phyloP scores from a whole-genome alignment of 2,797 vertebrate genomes.

The Remorina albescens region DNA sequence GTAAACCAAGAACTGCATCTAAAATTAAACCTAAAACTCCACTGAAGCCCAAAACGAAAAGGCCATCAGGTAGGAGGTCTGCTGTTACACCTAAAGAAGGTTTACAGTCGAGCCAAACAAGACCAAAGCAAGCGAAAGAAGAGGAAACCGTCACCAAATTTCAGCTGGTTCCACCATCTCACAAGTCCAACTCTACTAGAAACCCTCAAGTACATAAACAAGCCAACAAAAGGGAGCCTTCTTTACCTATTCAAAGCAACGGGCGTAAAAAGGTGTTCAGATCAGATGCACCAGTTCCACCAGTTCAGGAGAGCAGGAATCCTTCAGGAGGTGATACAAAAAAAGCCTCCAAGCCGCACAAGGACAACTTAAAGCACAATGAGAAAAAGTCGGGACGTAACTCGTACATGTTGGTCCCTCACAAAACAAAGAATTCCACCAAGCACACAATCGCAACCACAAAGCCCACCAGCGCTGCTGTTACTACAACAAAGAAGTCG shows the following conservation, averaged over 20 bases:
- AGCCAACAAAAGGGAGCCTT: conserved; percentile 45
- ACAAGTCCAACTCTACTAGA: conserved; percentile 43
- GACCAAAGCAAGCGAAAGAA: conserved; percentile 46
- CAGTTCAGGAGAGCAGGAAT: conserved; percentile 12
- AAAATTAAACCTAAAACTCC: conserved; percentile 45
- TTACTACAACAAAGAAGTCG: conserved; percentile 26
- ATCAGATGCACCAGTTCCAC: conserved; percentile 50
- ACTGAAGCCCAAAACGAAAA: conserved; percentile 49
- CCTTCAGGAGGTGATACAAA: conserved; percentile 26
- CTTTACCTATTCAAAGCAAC: conserved; percentile 24
- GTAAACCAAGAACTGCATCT: conserved; percentile 37
- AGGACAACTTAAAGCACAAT: conserved; percentile 27
- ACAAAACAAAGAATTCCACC: conserved; percentile 30
- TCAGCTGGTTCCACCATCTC: conserved; percentile 79
- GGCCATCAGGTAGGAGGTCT: conserved; percentile 33
- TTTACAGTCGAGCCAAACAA: conserved; percentile 48
- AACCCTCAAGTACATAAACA: conserved; percentile 47
- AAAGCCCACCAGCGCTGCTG: conserved; percentile 35
- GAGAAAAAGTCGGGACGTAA: conserved; percentile 29
- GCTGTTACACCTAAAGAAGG: conserved; percentile 47
- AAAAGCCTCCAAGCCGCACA: conserved; percentile 32
- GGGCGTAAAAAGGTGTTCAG: conserved; percentile 37
- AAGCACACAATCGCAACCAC: conserved; percentile 16
- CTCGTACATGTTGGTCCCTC: conserved; percentile 41
- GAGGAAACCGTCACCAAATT: conserved; percentile 69